These are phyloP conservation scores for Pachyuromys duprasi DNA, from an alignment of 2,797 vertebrate genomes.

Conservation along the genomic window DNA sequence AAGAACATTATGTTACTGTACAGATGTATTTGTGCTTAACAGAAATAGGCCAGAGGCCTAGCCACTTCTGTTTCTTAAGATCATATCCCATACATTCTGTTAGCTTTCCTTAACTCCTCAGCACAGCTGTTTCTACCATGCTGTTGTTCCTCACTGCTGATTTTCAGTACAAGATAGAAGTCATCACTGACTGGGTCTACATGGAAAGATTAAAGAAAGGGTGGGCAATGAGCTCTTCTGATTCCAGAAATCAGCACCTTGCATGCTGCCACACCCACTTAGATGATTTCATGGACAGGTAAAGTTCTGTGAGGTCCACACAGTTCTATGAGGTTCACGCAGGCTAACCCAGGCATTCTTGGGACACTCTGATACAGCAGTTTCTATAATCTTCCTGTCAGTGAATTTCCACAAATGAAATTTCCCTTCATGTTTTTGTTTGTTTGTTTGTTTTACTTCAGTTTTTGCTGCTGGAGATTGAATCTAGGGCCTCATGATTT, in stretches of 20 bases:
- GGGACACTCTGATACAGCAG: not conserved
- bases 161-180: slow-evolving; percentile 74
- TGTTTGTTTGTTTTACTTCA: not conserved
- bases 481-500: not conserved
- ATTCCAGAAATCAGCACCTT: slow-evolving; percentile 48
- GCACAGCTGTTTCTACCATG: slow-evolving; percentile 31
- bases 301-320: not conserved
- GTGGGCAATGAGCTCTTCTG: slow-evolving; percentile 73
- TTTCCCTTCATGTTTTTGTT: not conserved
- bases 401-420: not conserved
- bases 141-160: slow-evolving; percentile 27
- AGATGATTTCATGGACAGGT: not conserved
- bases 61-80: not conserved
- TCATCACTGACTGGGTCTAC: slow-evolving; percentile 20
- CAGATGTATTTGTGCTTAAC: not conserved
- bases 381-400: not conserved
- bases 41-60: not conserved
- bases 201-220: slow-evolving; percentile 53
- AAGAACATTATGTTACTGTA: not conserved
- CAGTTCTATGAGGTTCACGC: not conserved
- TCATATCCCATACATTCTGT: not conserved
- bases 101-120: slow-evolving; percentile 19
- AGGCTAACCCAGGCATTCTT: not conserved
- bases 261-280: not conserved
- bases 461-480: not conserved